Evolutionary conservation across 2,888 invertebrate species (phyloP), one percentile per base, ranked within the genome.

Genomic region (Mystacides longicornis): DNA sequence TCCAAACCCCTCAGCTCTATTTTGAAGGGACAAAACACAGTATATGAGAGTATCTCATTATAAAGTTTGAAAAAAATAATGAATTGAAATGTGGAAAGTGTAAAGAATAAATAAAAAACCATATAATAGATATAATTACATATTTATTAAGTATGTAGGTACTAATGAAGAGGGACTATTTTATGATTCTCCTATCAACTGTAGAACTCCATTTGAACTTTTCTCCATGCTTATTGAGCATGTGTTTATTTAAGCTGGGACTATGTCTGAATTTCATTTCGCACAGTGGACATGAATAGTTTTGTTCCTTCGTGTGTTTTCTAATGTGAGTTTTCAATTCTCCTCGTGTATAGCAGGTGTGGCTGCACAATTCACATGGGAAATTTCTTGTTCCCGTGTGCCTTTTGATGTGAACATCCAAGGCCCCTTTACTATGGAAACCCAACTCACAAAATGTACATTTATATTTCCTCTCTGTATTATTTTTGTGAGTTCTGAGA

Each of bases 191-290:
- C 43, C 62, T 51, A 55, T 65, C 55, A 23, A 66, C 71, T 22
- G 65, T 64, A 59, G 74, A 69, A 48, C 68, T 67, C 73, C 76
- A 74, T 64, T 71, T 74, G 60, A 70, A 75, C 27, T 68, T 65
- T 14, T 74, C 64, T 20, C 72, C 71, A 62, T 77, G 77, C 2
- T 72, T 65, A 21, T 67, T 69, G 37, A 67, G 67, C 71, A 77
- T 73, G 60, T 77, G 77, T 63, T 73, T 76, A 62, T 76, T 77
- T 2, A 77, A 66, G 59, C 74, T 75, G 18, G 73, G 68, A 56
- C 75, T 76, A 54, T 75, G 72, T n/a, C 70, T 67, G 58, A 76
- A 76, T 43, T 68, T 67, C 60, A 75, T 74, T 1, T 68, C 63
- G 52, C 77, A 77, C 22, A 68, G 55, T 0, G 72, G 71, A 57